These are phyloP conservation scores for Oryzias melastigma DNA, from an alignment of 2,113 vertebrate genomes.

Conservation along the genomic window DNA sequence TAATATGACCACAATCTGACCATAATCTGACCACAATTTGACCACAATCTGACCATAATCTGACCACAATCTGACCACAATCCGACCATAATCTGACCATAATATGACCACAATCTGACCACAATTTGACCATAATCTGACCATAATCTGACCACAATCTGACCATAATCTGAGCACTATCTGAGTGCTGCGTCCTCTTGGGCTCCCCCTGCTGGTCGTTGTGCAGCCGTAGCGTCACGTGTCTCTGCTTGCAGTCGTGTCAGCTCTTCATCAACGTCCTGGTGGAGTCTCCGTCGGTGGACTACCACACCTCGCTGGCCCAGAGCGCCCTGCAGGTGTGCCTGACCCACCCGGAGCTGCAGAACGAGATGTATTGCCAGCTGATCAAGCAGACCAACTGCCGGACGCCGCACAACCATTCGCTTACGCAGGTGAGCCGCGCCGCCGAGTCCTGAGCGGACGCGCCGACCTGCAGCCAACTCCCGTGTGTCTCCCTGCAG, in stretches of 20 bases:
- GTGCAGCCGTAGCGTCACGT: background rate
- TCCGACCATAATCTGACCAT: no score
- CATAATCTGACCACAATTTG: no score
- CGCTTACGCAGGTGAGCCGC: conserved; percentile 83
- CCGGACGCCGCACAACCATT: conserved; percentile 81
- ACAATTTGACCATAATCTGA: no score
- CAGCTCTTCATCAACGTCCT: conserved; percentile 92
- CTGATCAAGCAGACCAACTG: conserved; percentile 86
- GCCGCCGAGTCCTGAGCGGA: background rate
- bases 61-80: no score
- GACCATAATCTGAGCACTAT: no score
- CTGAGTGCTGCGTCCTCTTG: conserved; percentile 16
- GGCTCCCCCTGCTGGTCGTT: conserved; percentile 60
- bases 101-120: no score
- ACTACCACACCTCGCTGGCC: conserved; percentile 88
- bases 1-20: no score
- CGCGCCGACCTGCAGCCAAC: background rate
- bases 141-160: no score
- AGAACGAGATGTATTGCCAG: conserved; percentile 91
- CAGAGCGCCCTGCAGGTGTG: conserved; percentile 90
- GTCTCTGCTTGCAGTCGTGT: conserved; percentile 78
- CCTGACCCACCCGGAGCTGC: conserved; percentile 85
- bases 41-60: no score
- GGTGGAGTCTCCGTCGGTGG: conserved; percentile 85
- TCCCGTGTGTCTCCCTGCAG: conserved; percentile 52